Base-by-base conservation (phyloP, 35 echinoderm and acorn worm genomes). In the Ophiothrix spiculata region DNA sequence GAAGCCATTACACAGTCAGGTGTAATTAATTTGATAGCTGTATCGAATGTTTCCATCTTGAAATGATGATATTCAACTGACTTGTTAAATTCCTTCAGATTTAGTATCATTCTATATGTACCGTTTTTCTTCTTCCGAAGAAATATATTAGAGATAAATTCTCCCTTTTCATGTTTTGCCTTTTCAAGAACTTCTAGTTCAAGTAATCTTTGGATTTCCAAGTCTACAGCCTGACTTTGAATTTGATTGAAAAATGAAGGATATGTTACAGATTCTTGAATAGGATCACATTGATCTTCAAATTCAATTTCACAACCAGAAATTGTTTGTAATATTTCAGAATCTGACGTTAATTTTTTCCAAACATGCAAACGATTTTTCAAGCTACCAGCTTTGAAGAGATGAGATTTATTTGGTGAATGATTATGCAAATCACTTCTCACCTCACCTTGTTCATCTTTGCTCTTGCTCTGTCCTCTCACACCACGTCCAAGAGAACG, bases 81-180 rank as follows among this genome's bases (percentile, higher is more conserved):
- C 76, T 91, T 34, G 81, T 91, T 91, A 0, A 91, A 56, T 3
- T 81, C n/a, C 19, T 81, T 85, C 32, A 90, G 45, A 86, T 94
- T 77, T 4, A 90, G 38, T 8, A 94, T 94, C 77, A 90, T 45
- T 32, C 87, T 38, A n/a, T 41, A 85, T 36, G 81, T 76, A 12
- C 87, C 92, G 86, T 94, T 83, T 56, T 94, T 85, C 42, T 93
- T 89, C 29, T 36, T 38, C 29, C 91, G 38, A 19, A 36, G 63
- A 38, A 89, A 93, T 25, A 93, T 81, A 39, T 85, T 81, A 0
- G 91, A 89, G 10, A 93, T 12, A 73, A 93, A 93, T 80, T 87
- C 91, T 10, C 86, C 86, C 23, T 32, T 33, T 36, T 79, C 56
- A 80, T 33, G 74, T 33, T 56, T 25, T 38, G 81, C 32, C 14